Evolutionary conservation across 1,140 invertebrate genomes (phyloP).

Genomic region (Lethrus apterus): DNA sequence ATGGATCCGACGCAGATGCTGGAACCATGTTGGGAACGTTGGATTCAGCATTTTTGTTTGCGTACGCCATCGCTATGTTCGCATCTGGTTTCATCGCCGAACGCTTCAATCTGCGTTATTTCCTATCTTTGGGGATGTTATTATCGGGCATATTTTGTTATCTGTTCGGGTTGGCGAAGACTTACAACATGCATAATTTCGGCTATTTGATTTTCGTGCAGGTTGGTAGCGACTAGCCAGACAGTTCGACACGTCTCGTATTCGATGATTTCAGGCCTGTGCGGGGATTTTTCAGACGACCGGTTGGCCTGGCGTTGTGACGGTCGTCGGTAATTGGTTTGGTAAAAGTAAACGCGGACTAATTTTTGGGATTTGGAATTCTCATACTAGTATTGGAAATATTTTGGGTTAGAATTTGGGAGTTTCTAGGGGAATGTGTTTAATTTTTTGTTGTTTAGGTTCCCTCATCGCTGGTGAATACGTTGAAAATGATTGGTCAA

Average conservation of each 20-base stretch:
- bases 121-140: conserved; percentile 85
- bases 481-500: conserved; percentile 81
- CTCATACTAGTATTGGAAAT: conserved; percentile 92
- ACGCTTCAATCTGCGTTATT: conserved; percentile 83
- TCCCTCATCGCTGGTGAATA: conserved; percentile 75
- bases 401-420: conserved; percentile 60
- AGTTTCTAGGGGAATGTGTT: background rate
- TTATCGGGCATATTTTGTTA: conserved; percentile 81
- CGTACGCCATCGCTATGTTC: conserved; percentile 93
- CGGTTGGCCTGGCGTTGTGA: conserved; percentile 87
- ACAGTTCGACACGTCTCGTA: no score
- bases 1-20: conserved; percentile 64
- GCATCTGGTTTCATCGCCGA: conserved; percentile 84
- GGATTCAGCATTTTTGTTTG: conserved; percentile 88
- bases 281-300: conserved; percentile 85
- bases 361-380: conserved; percentile 95
- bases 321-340: conserved; percentile 93
- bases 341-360: conserved; percentile 84
- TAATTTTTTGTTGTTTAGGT: conserved; percentile 35
- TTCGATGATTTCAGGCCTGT: conserved; percentile 53
- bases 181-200: conserved; percentile 75
- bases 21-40: conserved; percentile 76
- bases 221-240: conserved; percentile 51
- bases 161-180: conserved; percentile 81
- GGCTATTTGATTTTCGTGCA: conserved; percentile 83